A percentile compares a stretch with the other conserved stretches of the same genome.
These are phyloP conservation scores for Boleophthalmus pectinirostris DNA, from an alignment of 2,113 vertebrate species.

Conservation along the genomic window DNA sequence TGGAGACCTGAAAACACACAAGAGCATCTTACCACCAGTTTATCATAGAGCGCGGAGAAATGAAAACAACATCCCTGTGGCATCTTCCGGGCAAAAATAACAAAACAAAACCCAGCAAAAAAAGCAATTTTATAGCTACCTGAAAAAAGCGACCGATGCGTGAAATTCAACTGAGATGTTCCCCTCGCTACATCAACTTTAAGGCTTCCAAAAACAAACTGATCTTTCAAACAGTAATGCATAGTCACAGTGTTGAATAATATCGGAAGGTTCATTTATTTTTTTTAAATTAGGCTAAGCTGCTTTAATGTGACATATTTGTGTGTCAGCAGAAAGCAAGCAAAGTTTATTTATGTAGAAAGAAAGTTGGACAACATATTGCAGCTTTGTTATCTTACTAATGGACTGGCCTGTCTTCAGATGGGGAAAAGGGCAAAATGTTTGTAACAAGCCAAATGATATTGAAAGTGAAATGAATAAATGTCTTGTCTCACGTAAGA, in stretches of 20 bases:
- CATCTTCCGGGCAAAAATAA: slow-evolving; percentile 18
- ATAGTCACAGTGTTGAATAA: slow-evolving; percentile 9
- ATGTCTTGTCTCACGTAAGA: slow-evolving; percentile 11
- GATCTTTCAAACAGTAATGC: slow-evolving; percentile 15
- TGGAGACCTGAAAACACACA: slow-evolving; percentile 32
- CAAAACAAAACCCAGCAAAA: slow-evolving; percentile 1
- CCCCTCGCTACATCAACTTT: slow-evolving; percentile 23
- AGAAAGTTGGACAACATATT: slow-evolving; percentile 26
- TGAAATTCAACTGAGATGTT: slow-evolving; percentile 5
- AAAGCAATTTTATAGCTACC: slow-evolving; percentile 6
- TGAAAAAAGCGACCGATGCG: slow-evolving; percentile 18
- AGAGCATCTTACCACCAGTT: slow-evolving; percentile 32
- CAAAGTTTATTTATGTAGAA: too few relatives aligned
- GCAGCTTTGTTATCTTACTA: slow-evolving; percentile 34
- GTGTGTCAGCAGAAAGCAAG: slow-evolving; percentile 34
- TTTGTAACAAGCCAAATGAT: slow-evolving; percentile 39
- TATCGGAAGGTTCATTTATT: neutral
- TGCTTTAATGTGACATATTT: slow-evolving; percentile 20
- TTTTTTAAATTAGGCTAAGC: slow-evolving; percentile 23
- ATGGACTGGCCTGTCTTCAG: slow-evolving; percentile 34
- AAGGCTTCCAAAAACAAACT: neutral
- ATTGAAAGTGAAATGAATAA: slow-evolving; percentile 3
- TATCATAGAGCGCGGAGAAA: slow-evolving; percentile 27
- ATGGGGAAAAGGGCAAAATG: slow-evolving; percentile 29
- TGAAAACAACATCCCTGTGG: slow-evolving; percentile 26